These are phyloP conservation scores for Dromaius novaehollandiae DNA, from an alignment of 2,113 vertebrate genomes.

Conservation along the genomic window DNA sequence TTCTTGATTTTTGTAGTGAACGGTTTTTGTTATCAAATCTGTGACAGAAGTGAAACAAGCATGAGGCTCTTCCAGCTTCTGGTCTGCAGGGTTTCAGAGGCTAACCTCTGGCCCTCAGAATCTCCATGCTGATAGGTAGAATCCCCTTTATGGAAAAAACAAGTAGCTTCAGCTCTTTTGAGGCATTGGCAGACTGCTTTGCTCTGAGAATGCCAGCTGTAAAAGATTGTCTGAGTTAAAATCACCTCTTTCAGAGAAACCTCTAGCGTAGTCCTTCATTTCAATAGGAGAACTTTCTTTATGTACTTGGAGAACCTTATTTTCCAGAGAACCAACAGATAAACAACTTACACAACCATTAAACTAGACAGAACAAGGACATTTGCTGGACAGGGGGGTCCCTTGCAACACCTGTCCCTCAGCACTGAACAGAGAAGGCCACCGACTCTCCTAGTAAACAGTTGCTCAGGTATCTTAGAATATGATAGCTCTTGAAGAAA, in stretches of 20 bases:
- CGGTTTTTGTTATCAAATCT: neutral
- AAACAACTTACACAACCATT: neutral
- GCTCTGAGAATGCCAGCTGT: neutral
- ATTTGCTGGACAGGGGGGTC: fast-evolving
- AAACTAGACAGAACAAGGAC: neutral
- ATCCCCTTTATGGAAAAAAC: neutral
- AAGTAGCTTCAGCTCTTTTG: neutral
- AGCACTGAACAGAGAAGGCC: neutral
- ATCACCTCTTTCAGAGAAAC: neutral
- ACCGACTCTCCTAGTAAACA: fast-evolving
- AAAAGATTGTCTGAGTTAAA: neutral
- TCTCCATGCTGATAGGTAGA: neutral
- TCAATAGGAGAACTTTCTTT: neutral
- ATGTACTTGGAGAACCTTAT: neutral
- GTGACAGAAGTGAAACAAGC: neutral
- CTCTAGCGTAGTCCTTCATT: neutral
- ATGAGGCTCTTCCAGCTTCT: neutral
- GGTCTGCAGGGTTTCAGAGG: neutral
- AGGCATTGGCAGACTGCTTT: neutral
- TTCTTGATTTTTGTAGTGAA: neutral
- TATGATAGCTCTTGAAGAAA: neutral
- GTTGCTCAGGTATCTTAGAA: neutral
- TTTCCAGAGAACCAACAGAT: neutral
- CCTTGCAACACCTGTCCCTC: neutral
- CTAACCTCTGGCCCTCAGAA: neutral